Evolutionary conservation across 1,140 invertebrate genomes (phyloP), one percentile per base, ranked within the genome.

Genomic region (Apis dorsata): DNA sequence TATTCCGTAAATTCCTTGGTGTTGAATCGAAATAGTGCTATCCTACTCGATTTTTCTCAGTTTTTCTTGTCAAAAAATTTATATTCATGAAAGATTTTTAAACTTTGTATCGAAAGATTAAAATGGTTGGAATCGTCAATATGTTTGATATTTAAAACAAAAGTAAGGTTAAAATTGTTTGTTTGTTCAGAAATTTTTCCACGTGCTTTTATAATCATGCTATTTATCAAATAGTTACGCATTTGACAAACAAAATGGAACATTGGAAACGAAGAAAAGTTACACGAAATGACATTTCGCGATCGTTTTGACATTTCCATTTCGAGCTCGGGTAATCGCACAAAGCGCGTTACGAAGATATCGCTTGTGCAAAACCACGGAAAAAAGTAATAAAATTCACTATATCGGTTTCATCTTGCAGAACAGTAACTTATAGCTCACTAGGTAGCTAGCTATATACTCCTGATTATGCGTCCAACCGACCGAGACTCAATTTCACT

Each of bases 241-340:
- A 8, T 70, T 44, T 44, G 34, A 44, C 34, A 17, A n/a, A 49
- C 13, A 17, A 59, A 21, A 74, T n/a, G 0, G 34, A 7, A 44
- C 34, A 44, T 15, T 9, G n/a, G n/a, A 57, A 78, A 13, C 19
- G 11, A 51, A 17, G 66, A n/a, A 15, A 79, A 72, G 44, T 72
- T 24, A 49, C 13, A 49, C 10, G 24, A 72, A 79, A 34, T 80
- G 86, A 85, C 68, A 66, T 86, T 15, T 65, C 75, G 80, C 71
- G 71, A 86, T 73, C 77, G 70, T 92, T 88, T 90, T 86, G 88
- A 83, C 85, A 90, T 86, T 81, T 86, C 84, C 70, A 53, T 77
- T 78, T 53, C 55, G 19, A 65, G 62, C 44, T 44, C 12, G 55
- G 28, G 57, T 53, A 77, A 76, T 65, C 66, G 53, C 63, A 57